phyloP scores from a whole-genome alignment of 2,113 vertebrate species.

The Rana temporaria region DNA sequence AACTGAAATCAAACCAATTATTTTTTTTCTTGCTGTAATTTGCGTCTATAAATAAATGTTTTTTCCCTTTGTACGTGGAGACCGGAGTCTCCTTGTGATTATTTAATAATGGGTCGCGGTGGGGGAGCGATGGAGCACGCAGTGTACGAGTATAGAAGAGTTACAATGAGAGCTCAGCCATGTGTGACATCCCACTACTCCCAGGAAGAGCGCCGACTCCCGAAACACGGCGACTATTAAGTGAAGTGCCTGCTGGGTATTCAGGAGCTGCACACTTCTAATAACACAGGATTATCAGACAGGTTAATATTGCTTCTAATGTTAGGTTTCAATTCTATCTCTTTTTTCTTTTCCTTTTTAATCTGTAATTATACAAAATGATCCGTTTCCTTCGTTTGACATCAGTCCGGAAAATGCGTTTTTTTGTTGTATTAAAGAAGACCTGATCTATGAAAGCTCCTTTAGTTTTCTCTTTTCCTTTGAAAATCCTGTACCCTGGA shows the following conservation, averaged over 20 bases:
- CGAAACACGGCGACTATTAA: neutral
- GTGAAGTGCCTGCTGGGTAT: neutral
- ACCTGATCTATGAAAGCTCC: no score
- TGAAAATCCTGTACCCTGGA: no score
- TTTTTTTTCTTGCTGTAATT: slow-evolving; percentile 36
- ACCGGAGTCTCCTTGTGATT: neutral
- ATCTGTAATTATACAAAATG: no score
- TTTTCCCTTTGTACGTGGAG: slow-evolving; percentile 29
- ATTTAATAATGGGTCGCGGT: slow-evolving; percentile 11
- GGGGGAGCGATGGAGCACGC: neutral
- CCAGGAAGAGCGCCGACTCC: neutral
- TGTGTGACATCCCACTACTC: neutral
- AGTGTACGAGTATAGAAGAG: neutral
- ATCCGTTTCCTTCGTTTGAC: no score
- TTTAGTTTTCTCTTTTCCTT: no score
- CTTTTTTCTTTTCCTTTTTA: no score
- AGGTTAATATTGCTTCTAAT: neutral
- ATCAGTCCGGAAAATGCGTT: no score
- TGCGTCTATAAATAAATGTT: slow-evolving; percentile 26
- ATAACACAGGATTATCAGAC: slow-evolving; percentile 5
- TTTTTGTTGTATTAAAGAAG: no score
- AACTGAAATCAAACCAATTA: neutral
- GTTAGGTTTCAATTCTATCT: neutral
- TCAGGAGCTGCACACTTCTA: neutral
- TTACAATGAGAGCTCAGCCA: neutral